phyloP scores from a whole-genome alignment of 2,113 vertebrate species.

The Pogona vitticeps region DNA sequence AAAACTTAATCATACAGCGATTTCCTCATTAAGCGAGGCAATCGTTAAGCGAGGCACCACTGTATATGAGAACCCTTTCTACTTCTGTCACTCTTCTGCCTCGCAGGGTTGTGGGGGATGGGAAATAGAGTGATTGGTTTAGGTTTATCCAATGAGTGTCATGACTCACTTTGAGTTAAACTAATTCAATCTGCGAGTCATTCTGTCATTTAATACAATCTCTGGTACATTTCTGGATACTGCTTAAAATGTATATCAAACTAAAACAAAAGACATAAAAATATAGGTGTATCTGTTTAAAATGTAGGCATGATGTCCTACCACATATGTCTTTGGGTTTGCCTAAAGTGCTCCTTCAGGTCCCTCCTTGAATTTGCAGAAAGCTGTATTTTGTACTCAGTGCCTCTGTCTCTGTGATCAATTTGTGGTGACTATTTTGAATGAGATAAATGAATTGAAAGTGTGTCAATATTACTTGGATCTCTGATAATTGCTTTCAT shows the following conservation, averaged over 20 bases:
- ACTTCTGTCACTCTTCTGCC: too few species aligned
- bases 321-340: not conserved
- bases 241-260: too few species aligned
- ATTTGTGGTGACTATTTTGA: not conserved
- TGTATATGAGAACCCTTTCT: too few species aligned
- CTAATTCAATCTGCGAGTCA: too few species aligned
- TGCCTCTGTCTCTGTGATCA: not conserved
- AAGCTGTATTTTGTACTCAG: not conserved
- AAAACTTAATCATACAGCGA: too few species aligned
- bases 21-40: too few species aligned
- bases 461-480: not conserved
- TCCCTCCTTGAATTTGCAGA: not conserved
- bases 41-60: too few species aligned
- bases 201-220: too few species aligned
- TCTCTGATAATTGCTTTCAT: constrained; percentile 60
- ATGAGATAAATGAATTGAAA: not conserved
- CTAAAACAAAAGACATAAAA: too few species aligned
- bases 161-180: not conserved
- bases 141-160: not conserved
- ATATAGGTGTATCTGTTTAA: not conserved
- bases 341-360: not conserved
- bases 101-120: not conserved
- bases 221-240: too few species aligned
- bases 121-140: not conserved
- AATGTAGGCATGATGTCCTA: not conserved